Percentiles rank a stretch among this genome's conserved stretches.
Evolutionary conservation across 2,797 vertebrate species (phyloP).

Genomic region (Ceryle rudis): DNA sequence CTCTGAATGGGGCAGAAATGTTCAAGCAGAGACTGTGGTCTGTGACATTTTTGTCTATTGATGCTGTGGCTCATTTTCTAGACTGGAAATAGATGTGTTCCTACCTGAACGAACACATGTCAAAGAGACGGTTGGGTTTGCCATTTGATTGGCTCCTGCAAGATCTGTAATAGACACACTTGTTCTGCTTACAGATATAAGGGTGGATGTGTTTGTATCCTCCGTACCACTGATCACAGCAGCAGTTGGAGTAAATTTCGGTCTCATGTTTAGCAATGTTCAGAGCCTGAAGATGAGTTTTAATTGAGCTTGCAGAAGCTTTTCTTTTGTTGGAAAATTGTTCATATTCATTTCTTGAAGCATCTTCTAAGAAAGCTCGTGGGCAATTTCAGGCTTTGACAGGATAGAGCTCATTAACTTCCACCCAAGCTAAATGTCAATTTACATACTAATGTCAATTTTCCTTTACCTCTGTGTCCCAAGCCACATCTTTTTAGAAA

Average conservation of each 20-base stretch:
- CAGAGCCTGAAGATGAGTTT: slow-evolving; percentile 41
- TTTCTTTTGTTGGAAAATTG: not conserved
- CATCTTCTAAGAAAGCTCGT: slow-evolving; percentile 25
- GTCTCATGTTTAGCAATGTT: not conserved
- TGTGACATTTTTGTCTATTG: not conserved
- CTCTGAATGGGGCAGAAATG: not conserved
- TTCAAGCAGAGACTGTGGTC: not conserved
- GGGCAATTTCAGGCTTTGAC: slow-evolving; percentile 38
- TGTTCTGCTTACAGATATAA: not conserved
- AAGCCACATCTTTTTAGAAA: slow-evolving; percentile 2
- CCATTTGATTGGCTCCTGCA: not conserved
- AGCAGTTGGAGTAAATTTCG: not conserved
- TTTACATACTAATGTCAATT: slow-evolving; percentile 41
- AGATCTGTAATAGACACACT: not conserved
- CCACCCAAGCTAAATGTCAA: slow-evolving; percentile 25
- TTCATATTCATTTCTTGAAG: slow-evolving; percentile 21
- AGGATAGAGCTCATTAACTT: slow-evolving; percentile 42
- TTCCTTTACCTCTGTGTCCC: slow-evolving; percentile 4
- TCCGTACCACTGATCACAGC: not conserved
- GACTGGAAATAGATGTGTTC: not conserved
- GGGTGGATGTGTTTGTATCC: not conserved
- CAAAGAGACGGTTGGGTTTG: not conserved
- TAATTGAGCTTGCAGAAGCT: slow-evolving; percentile 11
- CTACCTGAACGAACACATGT: not conserved
- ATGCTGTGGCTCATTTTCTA: not conserved